These are phyloP conservation scores for Sturnira hondurensis DNA, from an alignment of 2,113 vertebrate genomes.

Conservation along the genomic window DNA sequence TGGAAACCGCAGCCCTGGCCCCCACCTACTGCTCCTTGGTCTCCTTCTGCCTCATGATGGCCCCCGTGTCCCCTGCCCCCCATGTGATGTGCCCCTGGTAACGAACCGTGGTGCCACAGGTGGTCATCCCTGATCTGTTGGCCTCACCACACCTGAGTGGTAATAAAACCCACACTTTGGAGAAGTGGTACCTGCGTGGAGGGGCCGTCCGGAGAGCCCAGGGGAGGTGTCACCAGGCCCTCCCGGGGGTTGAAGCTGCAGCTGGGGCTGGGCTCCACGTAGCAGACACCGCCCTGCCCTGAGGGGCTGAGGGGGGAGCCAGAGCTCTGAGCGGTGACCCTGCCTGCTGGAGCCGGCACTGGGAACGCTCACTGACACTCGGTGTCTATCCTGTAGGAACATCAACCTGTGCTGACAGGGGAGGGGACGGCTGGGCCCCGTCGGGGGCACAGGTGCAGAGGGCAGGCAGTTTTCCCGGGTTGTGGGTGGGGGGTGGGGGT, in stretches of 20 bases:
- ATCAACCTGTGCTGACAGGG: not conserved
- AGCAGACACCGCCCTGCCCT: not conserved
- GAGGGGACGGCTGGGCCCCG: not conserved
- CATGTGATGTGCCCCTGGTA: not conserved
- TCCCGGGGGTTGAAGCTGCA: not conserved
- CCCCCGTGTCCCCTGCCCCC: not conserved
- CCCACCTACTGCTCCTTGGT: not conserved
- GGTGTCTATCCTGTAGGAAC: not conserved
- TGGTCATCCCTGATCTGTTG: not conserved
- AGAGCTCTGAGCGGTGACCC: not conserved
- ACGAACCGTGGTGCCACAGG: not conserved
- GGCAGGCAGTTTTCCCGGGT: no score
- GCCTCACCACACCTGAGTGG: not conserved
- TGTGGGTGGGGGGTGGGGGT: not conserved
- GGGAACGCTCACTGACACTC: rapidly evolving
- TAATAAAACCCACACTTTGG: not conserved
- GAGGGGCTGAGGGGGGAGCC: not conserved
- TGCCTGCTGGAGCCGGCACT: not conserved
- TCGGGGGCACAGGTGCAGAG: not conserved
- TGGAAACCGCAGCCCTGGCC: not conserved
- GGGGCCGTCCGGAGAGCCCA: rapidly evolving
- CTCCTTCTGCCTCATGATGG: not conserved
- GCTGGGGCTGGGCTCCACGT: not conserved
- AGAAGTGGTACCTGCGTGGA: not conserved
- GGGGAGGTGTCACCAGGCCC: not conserved